Evolutionary conservation across 2,888 invertebrate species (phyloP).

Genomic region (Agrypnus murinus): DNA sequence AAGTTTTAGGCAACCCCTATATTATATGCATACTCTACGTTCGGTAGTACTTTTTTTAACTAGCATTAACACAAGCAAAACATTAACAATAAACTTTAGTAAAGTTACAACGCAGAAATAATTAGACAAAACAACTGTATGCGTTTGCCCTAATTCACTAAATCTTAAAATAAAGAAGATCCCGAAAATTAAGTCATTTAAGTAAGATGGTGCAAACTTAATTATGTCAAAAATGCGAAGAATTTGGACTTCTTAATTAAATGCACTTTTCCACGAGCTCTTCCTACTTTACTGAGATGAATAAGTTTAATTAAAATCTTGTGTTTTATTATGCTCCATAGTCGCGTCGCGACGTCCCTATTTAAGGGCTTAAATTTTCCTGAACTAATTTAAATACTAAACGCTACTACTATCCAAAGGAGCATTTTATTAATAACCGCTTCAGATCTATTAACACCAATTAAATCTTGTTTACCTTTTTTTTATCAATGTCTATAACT

Average conservation of each 20-base stretch:
- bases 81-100: too few species aligned
- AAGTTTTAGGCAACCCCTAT: too few species aligned
- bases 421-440: background rate
- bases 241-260: conserved; percentile 72
- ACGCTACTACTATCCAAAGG: background rate
- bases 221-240: conserved; percentile 72
- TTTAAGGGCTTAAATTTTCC: conserved; percentile 50
- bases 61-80: too few species aligned
- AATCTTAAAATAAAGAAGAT: conserved; percentile 23
- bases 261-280: conserved; percentile 69
- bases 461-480: too few species aligned
- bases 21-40: too few species aligned
- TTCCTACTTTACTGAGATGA: conserved; percentile 71
- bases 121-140: too few species aligned
- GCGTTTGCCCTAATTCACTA: background rate
- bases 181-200: conserved; percentile 68
- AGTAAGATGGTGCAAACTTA: conserved; percentile 69
- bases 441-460: background rate
- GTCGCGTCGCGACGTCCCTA: conserved; percentile 48
- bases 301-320: conserved; percentile 73
- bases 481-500: too few species aligned
- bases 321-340: conserved; percentile 69
- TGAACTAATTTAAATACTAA: conserved; percentile 49
- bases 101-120: background rate
- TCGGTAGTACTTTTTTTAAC: too few species aligned